A percentile compares a stretch with the other conserved stretches of the same genome.
Conservation (phyloP, 2,888 invertebrate species). For the Dendrolimus pini region DNA sequence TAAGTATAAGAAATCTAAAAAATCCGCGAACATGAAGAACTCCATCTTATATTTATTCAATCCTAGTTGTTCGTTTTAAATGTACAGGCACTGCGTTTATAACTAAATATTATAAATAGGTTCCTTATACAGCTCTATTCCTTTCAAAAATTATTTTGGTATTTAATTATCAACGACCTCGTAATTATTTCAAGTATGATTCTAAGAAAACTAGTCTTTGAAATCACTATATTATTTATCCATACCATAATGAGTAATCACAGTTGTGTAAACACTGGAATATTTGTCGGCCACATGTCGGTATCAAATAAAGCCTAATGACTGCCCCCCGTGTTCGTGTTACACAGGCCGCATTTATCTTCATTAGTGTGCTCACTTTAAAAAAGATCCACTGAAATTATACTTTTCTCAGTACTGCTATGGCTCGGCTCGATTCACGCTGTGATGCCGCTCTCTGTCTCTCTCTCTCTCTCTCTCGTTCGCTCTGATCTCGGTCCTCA, state of each 20-base stretch:
- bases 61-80: no score
- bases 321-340: constrained; percentile 18
- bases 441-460: no score
- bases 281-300: background rate
- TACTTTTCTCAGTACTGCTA: constrained; percentile 11
- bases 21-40: no score
- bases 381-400: constrained; percentile 26
- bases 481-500: no score
- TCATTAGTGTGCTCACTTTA: constrained; percentile 40
- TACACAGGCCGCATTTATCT: constrained; percentile 30
- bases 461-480: no score
- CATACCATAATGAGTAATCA: background rate
- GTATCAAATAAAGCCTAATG: constrained; percentile 16
- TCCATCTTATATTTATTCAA: no score
- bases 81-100: no score
- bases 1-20: no score
- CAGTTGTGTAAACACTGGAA: background rate
- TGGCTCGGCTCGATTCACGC: no score
- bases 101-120: no score
- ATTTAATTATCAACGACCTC: background rate
- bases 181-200: background rate
- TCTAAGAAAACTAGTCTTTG: background rate
- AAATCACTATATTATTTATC: background rate
- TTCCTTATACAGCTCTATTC: background rate
- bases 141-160: background rate